phyloP scores from a whole-genome alignment of 2,797 vertebrate genomes.

The Chrosomus eos region DNA sequence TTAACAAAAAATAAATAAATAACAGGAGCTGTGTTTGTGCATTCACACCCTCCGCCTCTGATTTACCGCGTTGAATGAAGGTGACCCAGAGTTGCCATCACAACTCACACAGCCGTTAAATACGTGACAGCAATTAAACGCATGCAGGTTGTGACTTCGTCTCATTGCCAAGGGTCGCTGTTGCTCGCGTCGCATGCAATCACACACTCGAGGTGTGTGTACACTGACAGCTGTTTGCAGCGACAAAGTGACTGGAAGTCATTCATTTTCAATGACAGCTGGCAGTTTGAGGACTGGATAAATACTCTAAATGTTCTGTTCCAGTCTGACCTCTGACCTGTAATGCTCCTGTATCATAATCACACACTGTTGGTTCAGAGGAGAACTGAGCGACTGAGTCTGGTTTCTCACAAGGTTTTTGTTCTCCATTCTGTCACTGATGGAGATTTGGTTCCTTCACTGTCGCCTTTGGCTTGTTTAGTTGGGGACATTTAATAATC shows the following conservation, averaged over 20 bases:
- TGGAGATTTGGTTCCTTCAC: no score
- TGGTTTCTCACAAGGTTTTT: no score
- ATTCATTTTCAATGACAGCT: neutral
- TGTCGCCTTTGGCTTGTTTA: no score
- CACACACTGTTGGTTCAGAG: no score
- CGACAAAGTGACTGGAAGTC: neutral
- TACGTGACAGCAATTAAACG: slow-evolving; percentile 11
- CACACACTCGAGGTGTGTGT: neutral
- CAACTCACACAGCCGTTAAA: neutral
- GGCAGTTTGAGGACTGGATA: neutral
- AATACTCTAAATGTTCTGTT: no score
- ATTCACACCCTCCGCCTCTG: neutral
- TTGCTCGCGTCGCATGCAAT: neutral
- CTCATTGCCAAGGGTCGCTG: slow-evolving; percentile 1
- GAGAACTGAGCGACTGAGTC: no score
- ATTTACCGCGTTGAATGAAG: slow-evolving; percentile 10
- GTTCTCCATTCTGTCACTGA: no score
- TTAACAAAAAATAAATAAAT: neutral
- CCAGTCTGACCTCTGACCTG: no score
- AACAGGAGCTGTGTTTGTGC: neutral
- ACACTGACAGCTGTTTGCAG: neutral
- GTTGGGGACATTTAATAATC: no score
- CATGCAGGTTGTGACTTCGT: neutral
- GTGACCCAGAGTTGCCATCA: neutral
- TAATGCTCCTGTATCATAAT: no score